Evolutionary conservation across 2,113 vertebrate species (phyloP).

Genomic region (Petroica traversi): DNA sequence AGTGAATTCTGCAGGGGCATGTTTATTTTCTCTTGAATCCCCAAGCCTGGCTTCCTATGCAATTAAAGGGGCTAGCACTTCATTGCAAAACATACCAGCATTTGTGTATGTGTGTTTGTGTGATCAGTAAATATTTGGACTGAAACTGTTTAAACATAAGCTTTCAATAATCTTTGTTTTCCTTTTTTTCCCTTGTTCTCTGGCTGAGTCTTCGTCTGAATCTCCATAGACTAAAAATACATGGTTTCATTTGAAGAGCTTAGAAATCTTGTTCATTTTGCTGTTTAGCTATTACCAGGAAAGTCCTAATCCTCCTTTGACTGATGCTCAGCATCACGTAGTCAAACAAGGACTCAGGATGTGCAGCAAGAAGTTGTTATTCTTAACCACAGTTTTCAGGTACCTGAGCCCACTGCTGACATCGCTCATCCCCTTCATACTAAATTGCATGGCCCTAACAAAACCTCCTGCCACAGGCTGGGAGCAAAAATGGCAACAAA

Average conservation of each 20-base stretch:
- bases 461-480: background rate
- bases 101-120: background rate
- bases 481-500: background rate
- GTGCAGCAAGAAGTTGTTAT: background rate
- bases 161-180: constrained; percentile 50
- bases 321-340: background rate
- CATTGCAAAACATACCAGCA: background rate
- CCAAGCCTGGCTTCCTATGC: background rate
- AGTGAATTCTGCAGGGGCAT: background rate
- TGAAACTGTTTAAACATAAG: constrained; percentile 47
- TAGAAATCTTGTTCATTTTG: background rate
- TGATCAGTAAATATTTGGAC: constrained; percentile 54
- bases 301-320: background rate
- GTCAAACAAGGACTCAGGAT: background rate
- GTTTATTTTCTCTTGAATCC: constrained; percentile 34
- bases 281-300: background rate
- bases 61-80: constrained; percentile 5
- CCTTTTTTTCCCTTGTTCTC: background rate
- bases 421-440: background rate
- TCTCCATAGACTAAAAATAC: background rate
- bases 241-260: constrained; percentile 6
- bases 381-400: background rate
- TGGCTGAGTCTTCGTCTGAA: background rate
- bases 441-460: background rate
- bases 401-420: background rate